Percentiles rank a stretch among this genome's conserved stretches.
These are phyloP conservation scores for Apostichopus leukothele DNA, from an alignment of 53 echinoderm and acorn worm genomes.

Conservation along the genomic window DNA sequence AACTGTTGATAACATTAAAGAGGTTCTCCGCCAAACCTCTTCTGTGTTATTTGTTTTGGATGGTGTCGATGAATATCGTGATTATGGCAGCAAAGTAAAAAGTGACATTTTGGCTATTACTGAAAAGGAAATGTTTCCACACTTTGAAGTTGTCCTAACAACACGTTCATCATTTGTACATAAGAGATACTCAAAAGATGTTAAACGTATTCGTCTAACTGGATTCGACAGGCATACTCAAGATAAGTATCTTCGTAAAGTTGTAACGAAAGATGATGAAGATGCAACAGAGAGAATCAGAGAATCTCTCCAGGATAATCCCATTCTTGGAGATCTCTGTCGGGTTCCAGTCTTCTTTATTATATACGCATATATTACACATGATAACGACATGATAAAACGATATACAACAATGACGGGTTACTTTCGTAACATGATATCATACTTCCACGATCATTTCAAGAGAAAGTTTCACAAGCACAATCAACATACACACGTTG, in stretches of 20 bases:
- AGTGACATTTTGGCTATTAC: not conserved
- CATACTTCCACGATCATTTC: not conserved
- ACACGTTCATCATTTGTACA: not conserved
- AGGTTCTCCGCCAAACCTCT: not conserved
- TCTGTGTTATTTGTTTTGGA: not conserved
- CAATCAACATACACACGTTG: not conserved
- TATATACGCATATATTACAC: not conserved
- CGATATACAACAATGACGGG: not conserved
- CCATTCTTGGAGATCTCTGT: conserved; percentile 11
- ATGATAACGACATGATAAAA: not conserved
- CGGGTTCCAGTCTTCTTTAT: conserved; percentile 1
- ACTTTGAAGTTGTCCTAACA: conserved; percentile 3
- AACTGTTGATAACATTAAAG: not conserved
- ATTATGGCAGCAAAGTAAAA: not conserved
- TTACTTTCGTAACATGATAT: not conserved
- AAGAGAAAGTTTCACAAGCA: not conserved
- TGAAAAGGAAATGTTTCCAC: not conserved
- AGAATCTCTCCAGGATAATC: conserved; percentile 9
- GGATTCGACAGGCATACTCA: too few species aligned
- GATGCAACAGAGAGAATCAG: not conserved
- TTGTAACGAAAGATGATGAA: not conserved
- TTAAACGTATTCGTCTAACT: too few species aligned
- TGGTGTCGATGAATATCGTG: conserved; percentile 19
- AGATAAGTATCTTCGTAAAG: too few species aligned
- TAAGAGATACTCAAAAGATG: too few species aligned